A percentile compares a stretch with the other conserved stretches of the same genome.
Evolutionary conservation across 2,888 invertebrate genomes (phyloP).

Genomic region (Drosophila multiciliata): DNA sequence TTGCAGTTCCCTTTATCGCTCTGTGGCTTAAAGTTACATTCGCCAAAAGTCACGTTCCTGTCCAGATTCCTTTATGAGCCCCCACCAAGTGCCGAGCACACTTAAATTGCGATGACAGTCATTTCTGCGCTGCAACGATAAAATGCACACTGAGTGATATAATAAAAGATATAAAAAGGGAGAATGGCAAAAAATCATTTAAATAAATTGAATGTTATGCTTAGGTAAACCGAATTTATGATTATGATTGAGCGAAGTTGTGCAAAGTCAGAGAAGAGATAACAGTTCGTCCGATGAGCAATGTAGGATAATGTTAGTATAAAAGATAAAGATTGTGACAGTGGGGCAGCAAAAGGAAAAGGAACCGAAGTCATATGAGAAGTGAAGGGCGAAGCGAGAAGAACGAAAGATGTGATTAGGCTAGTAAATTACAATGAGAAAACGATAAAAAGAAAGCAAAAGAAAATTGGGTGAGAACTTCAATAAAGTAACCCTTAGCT

Average conservation of each 20-base stretch:
- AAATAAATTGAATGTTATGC: slow-evolving; percentile 46
- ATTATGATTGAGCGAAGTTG: slow-evolving; percentile 1
- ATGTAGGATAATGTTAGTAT: not conserved
- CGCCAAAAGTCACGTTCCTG: slow-evolving; percentile 70
- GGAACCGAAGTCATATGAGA: not conserved
- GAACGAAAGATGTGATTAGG: not conserved
- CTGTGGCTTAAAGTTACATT: slow-evolving; percentile 65
- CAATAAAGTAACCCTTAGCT: no score
- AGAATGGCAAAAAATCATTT: slow-evolving; percentile 38
- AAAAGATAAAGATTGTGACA: not conserved
- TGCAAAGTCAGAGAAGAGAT: not conserved
- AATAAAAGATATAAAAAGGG: slow-evolving; percentile 10
- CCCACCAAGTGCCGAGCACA: slow-evolving; percentile 43
- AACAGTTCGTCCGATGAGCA: not conserved
- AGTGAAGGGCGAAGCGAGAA: not conserved
- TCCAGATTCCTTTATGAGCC: slow-evolving; percentile 60
- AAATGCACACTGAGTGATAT: not conserved
- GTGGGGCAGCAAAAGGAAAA: not conserved
- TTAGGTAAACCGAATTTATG: slow-evolving; percentile 31
- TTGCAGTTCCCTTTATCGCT: slow-evolving; percentile 65
- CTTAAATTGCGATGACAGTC: slow-evolving; percentile 57
- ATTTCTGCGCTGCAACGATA: slow-evolving; percentile 45
- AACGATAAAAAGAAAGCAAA: not conserved
- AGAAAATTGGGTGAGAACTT: not conserved
- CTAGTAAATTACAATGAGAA: slow-evolving; percentile 2